Conservation (phyloP, 2,113 vertebrate species). For the Peromyscus californicus region DNA sequence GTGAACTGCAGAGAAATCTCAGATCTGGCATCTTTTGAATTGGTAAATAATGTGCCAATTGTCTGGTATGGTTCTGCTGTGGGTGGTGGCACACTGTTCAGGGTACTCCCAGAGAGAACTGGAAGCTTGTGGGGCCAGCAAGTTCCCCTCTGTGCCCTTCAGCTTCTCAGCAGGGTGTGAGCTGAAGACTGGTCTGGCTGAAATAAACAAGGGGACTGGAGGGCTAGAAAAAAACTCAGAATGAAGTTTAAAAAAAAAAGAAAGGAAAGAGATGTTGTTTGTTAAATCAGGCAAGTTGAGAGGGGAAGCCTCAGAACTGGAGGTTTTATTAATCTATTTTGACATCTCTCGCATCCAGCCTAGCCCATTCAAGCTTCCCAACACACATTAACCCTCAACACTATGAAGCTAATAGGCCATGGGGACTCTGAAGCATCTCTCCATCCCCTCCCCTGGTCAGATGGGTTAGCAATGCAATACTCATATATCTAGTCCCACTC, state of each 20-base stretch:
- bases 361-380: neutral
- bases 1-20: neutral
- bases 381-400: neutral
- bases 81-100: neutral
- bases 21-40: neutral
- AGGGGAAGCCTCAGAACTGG: neutral
- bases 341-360: neutral
- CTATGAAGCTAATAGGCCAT: neutral
- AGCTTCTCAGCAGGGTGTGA: neutral
- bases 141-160: neutral
- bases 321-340: neutral
- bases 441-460: neutral
- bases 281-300: neutral
- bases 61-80: neutral
- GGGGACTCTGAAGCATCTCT: neutral
- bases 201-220: slow-evolving; percentile 11
- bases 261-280: neutral
- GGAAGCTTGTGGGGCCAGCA: neutral
- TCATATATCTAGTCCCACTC: neutral
- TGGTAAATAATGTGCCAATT: slow-evolving; percentile 54
- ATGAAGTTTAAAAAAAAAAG: neutral
- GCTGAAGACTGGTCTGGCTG: neutral
- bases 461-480: neutral
- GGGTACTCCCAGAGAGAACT: neutral
- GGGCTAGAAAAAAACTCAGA: neutral